Percentiles rank a stretch among this genome's conserved stretches.
phyloP scores from a whole-genome alignment of 2,888 invertebrate genomes.

The Blastobasis adustella region DNA sequence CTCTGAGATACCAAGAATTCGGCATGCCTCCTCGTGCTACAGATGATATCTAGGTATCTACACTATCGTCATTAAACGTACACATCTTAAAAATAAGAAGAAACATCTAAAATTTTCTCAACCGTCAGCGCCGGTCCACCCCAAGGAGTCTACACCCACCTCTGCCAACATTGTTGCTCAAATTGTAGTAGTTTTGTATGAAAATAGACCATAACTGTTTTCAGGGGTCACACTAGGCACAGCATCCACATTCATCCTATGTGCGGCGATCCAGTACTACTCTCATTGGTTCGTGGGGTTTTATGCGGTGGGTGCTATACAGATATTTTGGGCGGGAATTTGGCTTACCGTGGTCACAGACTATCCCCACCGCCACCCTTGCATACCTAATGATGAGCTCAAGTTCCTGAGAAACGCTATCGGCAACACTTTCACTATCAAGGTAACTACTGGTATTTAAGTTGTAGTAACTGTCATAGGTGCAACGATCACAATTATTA shows the following conservation, averaged over 20 bases:
- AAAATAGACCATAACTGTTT: conserved; percentile 1
- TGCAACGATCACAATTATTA: too few relatives aligned
- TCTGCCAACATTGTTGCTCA: too few relatives aligned
- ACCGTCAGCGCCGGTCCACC: too few relatives aligned
- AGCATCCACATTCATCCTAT: conserved; percentile 78
- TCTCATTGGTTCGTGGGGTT: conserved; percentile 80
- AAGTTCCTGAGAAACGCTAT: conserved; percentile 75
- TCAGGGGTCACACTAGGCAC: conserved; percentile 73
- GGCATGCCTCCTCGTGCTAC: too few relatives aligned
- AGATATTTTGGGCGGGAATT: conserved; percentile 65
- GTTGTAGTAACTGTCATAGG: background rate
- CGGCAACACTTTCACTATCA: conserved; percentile 59
- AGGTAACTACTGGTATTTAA: conserved; percentile 29
- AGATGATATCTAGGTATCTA: too few relatives aligned
- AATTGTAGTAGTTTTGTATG: too few relatives aligned
- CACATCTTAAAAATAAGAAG: too few relatives aligned
- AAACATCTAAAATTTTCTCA: too few relatives aligned
- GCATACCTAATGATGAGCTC: conserved; percentile 76
- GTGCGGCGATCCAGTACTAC: conserved; percentile 76
- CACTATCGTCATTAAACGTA: too few relatives aligned
- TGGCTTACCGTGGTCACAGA: conserved; percentile 78
- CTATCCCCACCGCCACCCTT: conserved; percentile 75
- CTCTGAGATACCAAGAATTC: too few relatives aligned
- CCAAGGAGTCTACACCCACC: too few relatives aligned
- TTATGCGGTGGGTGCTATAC: conserved; percentile 74